Evolutionary conservation across 1,140 invertebrate species (phyloP), one percentile per base, ranked within the genome.

Genomic region (Sitodiplosis mosellana): DNA sequence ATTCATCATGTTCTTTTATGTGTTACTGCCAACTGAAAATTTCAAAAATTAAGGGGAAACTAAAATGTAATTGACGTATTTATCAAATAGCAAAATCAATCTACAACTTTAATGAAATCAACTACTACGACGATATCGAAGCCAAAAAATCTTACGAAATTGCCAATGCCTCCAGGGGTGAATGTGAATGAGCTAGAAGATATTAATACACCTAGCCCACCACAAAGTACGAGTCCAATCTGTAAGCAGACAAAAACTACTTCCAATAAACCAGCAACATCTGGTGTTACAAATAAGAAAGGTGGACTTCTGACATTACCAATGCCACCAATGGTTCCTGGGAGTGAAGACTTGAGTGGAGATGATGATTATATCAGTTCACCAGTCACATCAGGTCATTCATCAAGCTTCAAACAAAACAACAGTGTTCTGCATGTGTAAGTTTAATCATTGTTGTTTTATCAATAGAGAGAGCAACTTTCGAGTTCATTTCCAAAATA

Each of bases 151-250:
- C 64, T 86, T 18, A 80, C 81, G 2, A 79, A 77, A 49, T 60
- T 89, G 51, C 86, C 85, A 4, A 73, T 89, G 70, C 85, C 85
- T 33, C 85, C 85, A n/a, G 84, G 83, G 14, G 85, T 84, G 45
- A 76, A 81, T 67, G 76, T 79, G 17, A 78, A 79, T 50, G 83
- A 87, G 50, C 52, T 63, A 43, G 59, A 52, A 10, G 55, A 53
- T 41, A 55, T 50, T 44, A 36, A 58, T 48, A 57, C 60, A 55
- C 58, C 56, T 5, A 63, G 60, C 48, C 56, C 63, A 10, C 61
- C 66, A n/a, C 50, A 21, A 14, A 27, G 12, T 1, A 36, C 17
- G 11, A 49, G 36, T 34, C 46, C 22, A 49, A 11, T 49, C 14
- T n/a, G 33, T 17, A 33, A 34, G 34, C 18, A 10, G 19, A 36